A percentile compares a stretch with the other conserved stretches of the same genome.
Conservation (phyloP, 2,888 invertebrate genomes). For the Caenorhabditis doughertyi region DNA sequence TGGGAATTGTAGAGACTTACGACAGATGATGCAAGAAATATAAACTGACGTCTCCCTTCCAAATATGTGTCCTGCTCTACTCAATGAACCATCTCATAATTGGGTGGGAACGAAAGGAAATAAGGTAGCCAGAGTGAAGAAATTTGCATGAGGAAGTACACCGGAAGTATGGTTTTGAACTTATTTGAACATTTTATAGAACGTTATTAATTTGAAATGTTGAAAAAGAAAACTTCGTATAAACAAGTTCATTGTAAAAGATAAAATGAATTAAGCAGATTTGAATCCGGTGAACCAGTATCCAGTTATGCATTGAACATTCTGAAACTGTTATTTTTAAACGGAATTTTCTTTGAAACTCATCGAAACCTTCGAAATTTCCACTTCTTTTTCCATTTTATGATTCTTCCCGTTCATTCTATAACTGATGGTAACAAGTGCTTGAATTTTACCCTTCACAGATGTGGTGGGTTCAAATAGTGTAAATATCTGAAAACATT, state of each 20-base stretch:
- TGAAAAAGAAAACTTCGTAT: too few species aligned
- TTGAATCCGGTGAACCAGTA: constrained; percentile 27
- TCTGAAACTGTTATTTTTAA: background rate
- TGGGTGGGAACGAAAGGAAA: constrained; percentile 38
- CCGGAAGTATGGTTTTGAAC: constrained; percentile 43
- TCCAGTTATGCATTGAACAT: constrained; percentile 15
- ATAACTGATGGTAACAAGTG: constrained; percentile 28
- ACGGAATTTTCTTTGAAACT: background rate
- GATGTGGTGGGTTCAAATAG: constrained; percentile 8
- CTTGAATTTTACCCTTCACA: background rate
- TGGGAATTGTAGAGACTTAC: background rate
- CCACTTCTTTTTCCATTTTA: constrained; percentile 49
- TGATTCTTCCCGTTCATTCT: constrained; percentile 1
- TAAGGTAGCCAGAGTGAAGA: background rate
- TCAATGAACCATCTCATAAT: constrained; percentile 23
- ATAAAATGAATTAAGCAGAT: background rate
- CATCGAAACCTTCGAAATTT: constrained; percentile 5
- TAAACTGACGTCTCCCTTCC: constrained; percentile 15
- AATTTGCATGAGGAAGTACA: constrained; percentile 18
- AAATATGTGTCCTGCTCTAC: too few species aligned
- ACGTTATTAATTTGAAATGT: too few species aligned
- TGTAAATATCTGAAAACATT: constrained; percentile 30
- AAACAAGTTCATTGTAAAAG: background rate
- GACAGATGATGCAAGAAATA: background rate
- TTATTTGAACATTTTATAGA: constrained; percentile 1